phyloP scores from a whole-genome alignment of 2,797 vertebrate genomes.

The Nannoperca australis region DNA sequence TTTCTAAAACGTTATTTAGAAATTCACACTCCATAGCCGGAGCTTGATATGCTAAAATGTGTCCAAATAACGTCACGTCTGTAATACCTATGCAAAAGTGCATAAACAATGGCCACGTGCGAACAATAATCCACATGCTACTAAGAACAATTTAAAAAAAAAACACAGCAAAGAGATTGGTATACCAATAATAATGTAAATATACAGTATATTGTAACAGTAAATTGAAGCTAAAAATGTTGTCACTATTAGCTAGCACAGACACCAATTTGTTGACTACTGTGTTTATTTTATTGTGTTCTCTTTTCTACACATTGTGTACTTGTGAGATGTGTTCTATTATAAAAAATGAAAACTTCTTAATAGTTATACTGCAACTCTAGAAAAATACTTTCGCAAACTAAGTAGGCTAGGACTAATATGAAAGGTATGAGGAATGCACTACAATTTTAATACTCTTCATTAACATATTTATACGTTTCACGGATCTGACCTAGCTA shows the following conservation, averaged over 20 bases:
- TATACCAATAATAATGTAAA: not conserved
- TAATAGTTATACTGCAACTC: not conserved
- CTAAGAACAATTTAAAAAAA: not conserved
- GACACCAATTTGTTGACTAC: not conserved
- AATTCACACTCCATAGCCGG: not conserved
- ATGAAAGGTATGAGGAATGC: not conserved
- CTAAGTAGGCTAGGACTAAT: not conserved
- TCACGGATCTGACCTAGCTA: too few species aligned
- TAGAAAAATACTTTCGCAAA: not conserved
- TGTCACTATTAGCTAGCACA: not conserved
- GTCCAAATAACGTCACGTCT: not conserved
- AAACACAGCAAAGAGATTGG: not conserved
- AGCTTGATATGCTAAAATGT: not conserved
- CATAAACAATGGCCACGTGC: not conserved
- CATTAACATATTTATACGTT: not conserved
- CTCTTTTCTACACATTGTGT: too few species aligned
- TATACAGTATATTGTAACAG: not conserved
- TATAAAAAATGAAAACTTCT: too few species aligned
- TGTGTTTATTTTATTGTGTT: too few species aligned
- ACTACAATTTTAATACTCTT: not conserved
- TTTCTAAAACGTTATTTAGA: not conserved
- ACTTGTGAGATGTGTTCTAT: too few species aligned
- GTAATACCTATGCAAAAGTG: not conserved
- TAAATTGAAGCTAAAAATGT: not conserved
- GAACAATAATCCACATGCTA: not conserved